phyloP scores from a whole-genome alignment of 2,113 vertebrate species.

The Lycaon pictus region DNA sequence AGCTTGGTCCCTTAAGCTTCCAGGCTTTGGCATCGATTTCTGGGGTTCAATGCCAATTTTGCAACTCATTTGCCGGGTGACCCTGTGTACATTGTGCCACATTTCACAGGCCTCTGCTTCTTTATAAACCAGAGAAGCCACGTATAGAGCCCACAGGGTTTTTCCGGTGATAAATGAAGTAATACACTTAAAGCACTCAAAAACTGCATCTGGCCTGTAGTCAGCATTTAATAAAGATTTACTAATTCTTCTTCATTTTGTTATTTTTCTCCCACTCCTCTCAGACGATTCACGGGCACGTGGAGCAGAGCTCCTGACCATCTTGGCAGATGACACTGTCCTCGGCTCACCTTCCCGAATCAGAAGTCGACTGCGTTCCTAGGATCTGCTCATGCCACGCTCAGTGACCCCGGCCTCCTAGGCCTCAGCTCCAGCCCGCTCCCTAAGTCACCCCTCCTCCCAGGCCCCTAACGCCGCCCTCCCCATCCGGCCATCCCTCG shows the following conservation, averaged over 20 bases:
- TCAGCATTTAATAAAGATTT: neutral
- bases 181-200: neutral
- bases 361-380: slow-evolving; percentile 11
- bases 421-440: neutral
- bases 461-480: neutral
- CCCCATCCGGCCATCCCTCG: neutral
- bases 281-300: neutral
- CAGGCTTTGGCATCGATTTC: neutral
- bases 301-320: neutral
- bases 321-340: neutral
- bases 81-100: neutral
- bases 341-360: neutral
- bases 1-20: neutral
- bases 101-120: neutral
- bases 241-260: neutral
- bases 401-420: neutral
- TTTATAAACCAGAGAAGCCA: neutral
- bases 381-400: neutral
- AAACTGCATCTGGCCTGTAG: neutral
- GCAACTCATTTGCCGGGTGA: neutral
- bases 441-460: neutral
- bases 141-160: neutral
- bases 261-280: neutral
- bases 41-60: neutral
- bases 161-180: slow-evolving; percentile 21